These are phyloP conservation scores for Chloropsis hardwickii DNA, from an alignment of 2,113 vertebrate genomes.

Conservation along the genomic window DNA sequence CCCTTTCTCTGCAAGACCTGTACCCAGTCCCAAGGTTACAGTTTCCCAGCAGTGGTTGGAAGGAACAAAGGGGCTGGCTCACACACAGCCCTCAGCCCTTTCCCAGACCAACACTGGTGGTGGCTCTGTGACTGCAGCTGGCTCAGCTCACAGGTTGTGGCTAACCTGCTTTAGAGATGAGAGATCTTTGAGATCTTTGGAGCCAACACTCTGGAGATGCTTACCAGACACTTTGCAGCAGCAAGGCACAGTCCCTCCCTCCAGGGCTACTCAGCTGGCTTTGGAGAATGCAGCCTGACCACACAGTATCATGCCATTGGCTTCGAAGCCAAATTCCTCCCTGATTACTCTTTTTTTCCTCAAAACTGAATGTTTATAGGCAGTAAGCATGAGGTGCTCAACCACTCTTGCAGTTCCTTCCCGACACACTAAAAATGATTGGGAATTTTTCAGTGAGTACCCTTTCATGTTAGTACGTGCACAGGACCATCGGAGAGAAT, in stretches of 20 bases:
- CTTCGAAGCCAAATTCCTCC: conserved; percentile 8
- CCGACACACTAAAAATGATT: not conserved
- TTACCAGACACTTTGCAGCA: not conserved
- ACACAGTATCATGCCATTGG: not conserved
- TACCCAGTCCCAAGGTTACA: not conserved
- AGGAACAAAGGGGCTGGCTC: not conserved
- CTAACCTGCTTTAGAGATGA: not conserved
- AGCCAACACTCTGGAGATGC: not conserved
- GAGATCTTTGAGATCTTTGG: accelerated
- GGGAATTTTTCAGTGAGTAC: not conserved
- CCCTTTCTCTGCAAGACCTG: not conserved
- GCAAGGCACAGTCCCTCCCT: not conserved
- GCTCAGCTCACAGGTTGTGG: not conserved
- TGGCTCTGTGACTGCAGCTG: not conserved
- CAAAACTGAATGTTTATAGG: not conserved
- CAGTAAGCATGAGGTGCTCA: not conserved
- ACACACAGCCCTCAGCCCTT: not conserved
- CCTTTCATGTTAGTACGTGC: not conserved
- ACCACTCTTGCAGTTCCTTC: not conserved
- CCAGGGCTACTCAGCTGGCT: not conserved
- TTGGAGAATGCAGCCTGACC: not conserved
- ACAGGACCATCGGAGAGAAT: not conserved
- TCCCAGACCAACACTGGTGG: accelerated
- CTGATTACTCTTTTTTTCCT: not conserved
- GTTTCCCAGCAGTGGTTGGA: not conserved